Conservation (phyloP, 1,140 invertebrate genomes). For the Saccostrea echinata region DNA sequence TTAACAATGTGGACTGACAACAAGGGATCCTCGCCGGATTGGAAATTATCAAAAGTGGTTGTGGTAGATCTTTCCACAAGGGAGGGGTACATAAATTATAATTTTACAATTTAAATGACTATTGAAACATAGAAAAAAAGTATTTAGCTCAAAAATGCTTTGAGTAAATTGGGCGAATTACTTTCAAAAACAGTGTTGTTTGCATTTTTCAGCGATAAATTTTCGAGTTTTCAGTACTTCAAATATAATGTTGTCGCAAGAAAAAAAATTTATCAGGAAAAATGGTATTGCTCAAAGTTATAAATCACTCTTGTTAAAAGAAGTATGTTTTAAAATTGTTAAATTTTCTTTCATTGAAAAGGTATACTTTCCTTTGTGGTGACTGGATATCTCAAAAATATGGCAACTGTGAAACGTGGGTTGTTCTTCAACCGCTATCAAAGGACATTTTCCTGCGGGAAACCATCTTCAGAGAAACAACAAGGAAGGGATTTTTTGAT, state of each 20-base stretch:
- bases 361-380: conserved; percentile 52
- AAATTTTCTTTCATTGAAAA: not conserved
- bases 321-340: too few relatives aligned
- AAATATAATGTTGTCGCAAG: too few relatives aligned
- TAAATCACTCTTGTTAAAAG: too few relatives aligned
- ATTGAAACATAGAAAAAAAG: too few relatives aligned
- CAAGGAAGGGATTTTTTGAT: conserved; percentile 45
- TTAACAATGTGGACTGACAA: conserved; percentile 82
- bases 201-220: too few relatives aligned
- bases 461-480: conserved; percentile 26
- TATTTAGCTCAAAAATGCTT: too few relatives aligned
- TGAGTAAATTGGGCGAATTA: too few relatives aligned
- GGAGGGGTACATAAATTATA: conserved; percentile 34
- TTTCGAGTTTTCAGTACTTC: too few relatives aligned
- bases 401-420: conserved; percentile 38
- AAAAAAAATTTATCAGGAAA: too few relatives aligned
- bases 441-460: not conserved
- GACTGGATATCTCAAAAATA: conserved; percentile 47
- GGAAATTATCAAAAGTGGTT: conserved; percentile 80
- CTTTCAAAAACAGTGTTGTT: too few relatives aligned
- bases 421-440: not conserved
- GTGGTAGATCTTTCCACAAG: conserved; percentile 80
- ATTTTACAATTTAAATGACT: too few relatives aligned
- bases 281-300: too few relatives aligned
- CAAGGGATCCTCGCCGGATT: conserved; percentile 78